Evolutionary conservation across 2,113 vertebrate genomes (phyloP), one percentile per base, ranked within the genome.

Genomic region (Speoplatyrhinus poulsoni): DNA sequence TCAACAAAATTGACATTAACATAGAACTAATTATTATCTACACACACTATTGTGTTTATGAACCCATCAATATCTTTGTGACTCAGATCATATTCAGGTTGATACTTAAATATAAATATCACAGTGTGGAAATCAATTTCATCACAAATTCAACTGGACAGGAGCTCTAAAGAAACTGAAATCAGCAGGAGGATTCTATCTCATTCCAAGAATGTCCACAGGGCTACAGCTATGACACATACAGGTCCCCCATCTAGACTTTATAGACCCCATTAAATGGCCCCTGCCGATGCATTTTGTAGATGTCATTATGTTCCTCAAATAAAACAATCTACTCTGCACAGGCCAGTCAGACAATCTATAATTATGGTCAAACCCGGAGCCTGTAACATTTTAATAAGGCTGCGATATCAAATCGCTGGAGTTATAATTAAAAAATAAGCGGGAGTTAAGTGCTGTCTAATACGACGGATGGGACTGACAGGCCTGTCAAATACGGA

Each of bases 321-420:
- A 83, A 85, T 84, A 70, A 88, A 89, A 87, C 79, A 72, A 89
- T 90, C 83, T 79, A 77, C 73, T 62, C 76, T 62, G 70, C 75
- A 65, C 81, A 76, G 75, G 81, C 53, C 12, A 7, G 74, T 60
- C 74, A 70, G 73, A 73, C 59, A 60, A 70, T 63, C 26, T 26
- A 70, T 82, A 87, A 87, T 90, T 87, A 86, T 62, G 17, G 47
- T 76, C 72, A 52, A 81, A 79, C 82, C 69, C 65, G 9, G 73
- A 67, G 67, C 79, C 72, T 77, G 62, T 87, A 83, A 87, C 57
- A 52, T 83, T 87, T 85, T 86, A 87, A 90, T 90, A 82, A 88
- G 71, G 58, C 75, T 49, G 69, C 73, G 73, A 87, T 88, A 85
- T 83, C 77, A 80, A 90, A 84, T 78, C 69, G 79, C 78, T 76